Conservation (phyloP, 2,113 vertebrate species). For the Cranoglanis bouderius region DNA sequence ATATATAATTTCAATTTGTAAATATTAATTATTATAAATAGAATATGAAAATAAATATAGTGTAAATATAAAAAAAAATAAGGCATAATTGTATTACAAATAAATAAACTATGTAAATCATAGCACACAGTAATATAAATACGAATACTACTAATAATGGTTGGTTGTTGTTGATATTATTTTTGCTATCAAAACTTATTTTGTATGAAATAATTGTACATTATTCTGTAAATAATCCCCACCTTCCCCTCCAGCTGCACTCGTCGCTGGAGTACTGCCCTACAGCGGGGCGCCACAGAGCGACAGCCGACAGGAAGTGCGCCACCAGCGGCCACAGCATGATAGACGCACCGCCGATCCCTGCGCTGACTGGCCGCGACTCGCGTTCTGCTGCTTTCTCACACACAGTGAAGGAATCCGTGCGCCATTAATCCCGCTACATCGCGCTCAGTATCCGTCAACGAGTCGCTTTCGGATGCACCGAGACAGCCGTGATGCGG, state of each 20-base stretch:
- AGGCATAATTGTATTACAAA: neutral
- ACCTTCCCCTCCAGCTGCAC: constrained; percentile 98
- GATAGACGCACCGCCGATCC: constrained; percentile 60
- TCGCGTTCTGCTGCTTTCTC: constrained; percentile 59
- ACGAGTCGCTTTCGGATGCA: neutral
- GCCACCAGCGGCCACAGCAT: constrained; percentile 74
- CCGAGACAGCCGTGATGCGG: neutral
- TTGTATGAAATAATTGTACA: neutral
- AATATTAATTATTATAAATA: neutral
- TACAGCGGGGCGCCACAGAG: constrained; percentile 74
- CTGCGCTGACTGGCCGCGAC: neutral
- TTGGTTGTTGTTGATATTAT: neutral
- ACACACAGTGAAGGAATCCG: constrained; percentile 54
- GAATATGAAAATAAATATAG: neutral
- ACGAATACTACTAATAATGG: neutral
- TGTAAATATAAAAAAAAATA: neutral
- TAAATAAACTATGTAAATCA: neutral
- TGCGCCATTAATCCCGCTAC: constrained; percentile 42
- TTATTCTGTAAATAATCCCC: constrained; percentile 55
- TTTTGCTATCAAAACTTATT: neutral
- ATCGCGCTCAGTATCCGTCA: neutral
- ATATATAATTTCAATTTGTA: neutral
- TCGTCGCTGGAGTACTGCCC: constrained; percentile 93
- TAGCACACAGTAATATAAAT: neutral
- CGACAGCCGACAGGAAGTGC: constrained; percentile 69